A percentile compares a stretch with the other conserved stretches of the same genome.
phyloP scores from a whole-genome alignment of 1,140 invertebrate species.

The Drosophila tsacasi region DNA sequence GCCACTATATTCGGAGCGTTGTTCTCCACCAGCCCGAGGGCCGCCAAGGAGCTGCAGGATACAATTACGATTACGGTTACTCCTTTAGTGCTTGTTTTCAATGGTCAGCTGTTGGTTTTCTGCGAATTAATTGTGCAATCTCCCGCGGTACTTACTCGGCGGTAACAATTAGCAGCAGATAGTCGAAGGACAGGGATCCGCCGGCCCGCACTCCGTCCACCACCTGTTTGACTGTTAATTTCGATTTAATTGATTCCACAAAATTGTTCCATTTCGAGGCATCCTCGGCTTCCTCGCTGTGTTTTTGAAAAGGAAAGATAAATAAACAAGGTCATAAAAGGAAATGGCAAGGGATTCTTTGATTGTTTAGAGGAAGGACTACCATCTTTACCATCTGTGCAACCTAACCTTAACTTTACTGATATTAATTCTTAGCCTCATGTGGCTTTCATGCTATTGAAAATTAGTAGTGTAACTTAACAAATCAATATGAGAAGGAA shows the following conservation, averaged over 20 bases:
- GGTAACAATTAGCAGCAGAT: slow-evolving; percentile 91
- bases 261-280: slow-evolving; percentile 89
- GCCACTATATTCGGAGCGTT: slow-evolving; percentile 93
- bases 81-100: slow-evolving; percentile 21
- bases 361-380: background rate
- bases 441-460: background rate
- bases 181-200: slow-evolving; percentile 94
- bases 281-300: slow-evolving; percentile 71
- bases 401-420: background rate
- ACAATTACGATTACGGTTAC: slow-evolving; percentile 1
- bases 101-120: slow-evolving; percentile 17
- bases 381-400: background rate
- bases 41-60: slow-evolving; percentile 86
- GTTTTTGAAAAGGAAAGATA: slow-evolving; percentile 19
- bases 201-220: slow-evolving; percentile 92
- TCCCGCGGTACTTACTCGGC: slow-evolving; percentile 89
- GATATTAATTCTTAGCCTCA: background rate
- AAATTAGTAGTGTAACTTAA: background rate
- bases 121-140: slow-evolving; percentile 1
- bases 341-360: slow-evolving; percentile 22
- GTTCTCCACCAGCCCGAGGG: slow-evolving; percentile 88
- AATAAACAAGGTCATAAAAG: slow-evolving; percentile 42
- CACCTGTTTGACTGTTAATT: slow-evolving; percentile 94
- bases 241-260: slow-evolving; percentile 90
- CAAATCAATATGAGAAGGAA: background rate